Evolutionary conservation across 1,140 invertebrate species (phyloP), one percentile per base, ranked within the genome.

Genomic region (Trypoxylus dichotomus): DNA sequence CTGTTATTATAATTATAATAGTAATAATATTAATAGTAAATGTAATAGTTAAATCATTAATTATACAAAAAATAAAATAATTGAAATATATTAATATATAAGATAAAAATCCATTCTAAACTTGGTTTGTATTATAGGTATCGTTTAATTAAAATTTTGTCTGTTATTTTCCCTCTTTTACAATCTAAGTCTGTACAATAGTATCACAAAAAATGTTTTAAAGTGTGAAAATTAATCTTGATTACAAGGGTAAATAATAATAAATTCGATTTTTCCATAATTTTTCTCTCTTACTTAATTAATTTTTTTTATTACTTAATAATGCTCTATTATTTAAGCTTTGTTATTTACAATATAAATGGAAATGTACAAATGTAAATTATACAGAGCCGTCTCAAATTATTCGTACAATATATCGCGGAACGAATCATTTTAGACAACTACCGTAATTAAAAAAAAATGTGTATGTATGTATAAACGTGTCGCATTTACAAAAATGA

Each of bases 241-340:
- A 63, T 63, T 24, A 19, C 19, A 63, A 63, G 13, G 60, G 13
- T 24, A 63, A 63, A 63, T 27, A 21, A 63, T 63, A 63, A 19
- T 63, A 63, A 63, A 63, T 63, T 63, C 60, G 60, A 63, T 63
- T 63, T 63, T 24, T 63, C 60, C 60, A 11, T 63, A 63, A 63
- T 63, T 63, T 63, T 24, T 63, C 29, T 63, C 29, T 37, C 32
- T 63, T 63, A 63, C 60, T 63, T 63, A 27, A 25, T 47, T 47
- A 47, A 47, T 21, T 21, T 11, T 63, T 24, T 24, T 63, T 63
- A 63, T 63, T 63, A 63, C 10, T 63, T 63, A 24, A 63, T 63
- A 63, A 63, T 63, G 60, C 60, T 63, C 60, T 63, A 63, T 47
- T 47, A 47, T 63, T 63, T 63, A 63, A 63, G 60, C 60, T 63